These are phyloP conservation scores for Mungos mungo DNA, from an alignment of 2,113 vertebrate genomes.

Conservation along the genomic window DNA sequence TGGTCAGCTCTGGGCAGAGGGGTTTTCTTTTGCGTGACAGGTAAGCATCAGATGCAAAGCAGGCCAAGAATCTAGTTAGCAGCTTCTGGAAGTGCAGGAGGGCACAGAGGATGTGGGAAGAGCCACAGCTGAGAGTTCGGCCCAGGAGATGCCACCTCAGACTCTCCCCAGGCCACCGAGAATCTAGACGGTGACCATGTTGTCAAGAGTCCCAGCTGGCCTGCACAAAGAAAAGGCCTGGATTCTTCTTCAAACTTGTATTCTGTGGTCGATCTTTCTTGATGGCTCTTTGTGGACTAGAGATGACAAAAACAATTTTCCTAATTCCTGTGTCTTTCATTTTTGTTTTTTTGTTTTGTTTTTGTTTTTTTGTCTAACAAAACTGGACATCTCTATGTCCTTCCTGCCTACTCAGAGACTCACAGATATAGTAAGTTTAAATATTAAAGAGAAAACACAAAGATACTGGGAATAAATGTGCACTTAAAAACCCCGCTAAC, in stretches of 20 bases:
- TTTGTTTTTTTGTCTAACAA: conserved; percentile 9
- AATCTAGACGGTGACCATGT: not conserved
- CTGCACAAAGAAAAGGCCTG: not conserved
- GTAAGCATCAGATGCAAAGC: not conserved
- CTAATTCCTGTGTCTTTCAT: conserved; percentile 6
- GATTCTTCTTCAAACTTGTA: not conserved
- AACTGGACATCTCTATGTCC: conserved; percentile 1
- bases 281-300: not conserved
- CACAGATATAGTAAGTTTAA: conserved; percentile 67
- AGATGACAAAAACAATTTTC: not conserved
- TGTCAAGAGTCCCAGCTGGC: not conserved
- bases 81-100: not conserved
- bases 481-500: conserved; percentile 84
- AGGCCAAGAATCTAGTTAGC: not conserved
- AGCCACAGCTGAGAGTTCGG: not conserved
- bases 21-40: not conserved
- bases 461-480: conserved; percentile 82
- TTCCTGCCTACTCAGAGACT: conserved; percentile 41
- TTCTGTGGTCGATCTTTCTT: not conserved
- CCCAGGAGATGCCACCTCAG: not conserved
- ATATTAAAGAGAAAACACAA: conserved; percentile 74
- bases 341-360: not conserved
- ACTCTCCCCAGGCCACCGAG: not conserved
- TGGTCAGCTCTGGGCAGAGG: not conserved
- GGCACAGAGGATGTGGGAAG: not conserved